A percentile compares a stretch with the other conserved stretches of the same genome.
These are phyloP conservation scores for Xenops minutus DNA, from an alignment of 2,797 vertebrate genomes.

Conservation along the genomic window DNA sequence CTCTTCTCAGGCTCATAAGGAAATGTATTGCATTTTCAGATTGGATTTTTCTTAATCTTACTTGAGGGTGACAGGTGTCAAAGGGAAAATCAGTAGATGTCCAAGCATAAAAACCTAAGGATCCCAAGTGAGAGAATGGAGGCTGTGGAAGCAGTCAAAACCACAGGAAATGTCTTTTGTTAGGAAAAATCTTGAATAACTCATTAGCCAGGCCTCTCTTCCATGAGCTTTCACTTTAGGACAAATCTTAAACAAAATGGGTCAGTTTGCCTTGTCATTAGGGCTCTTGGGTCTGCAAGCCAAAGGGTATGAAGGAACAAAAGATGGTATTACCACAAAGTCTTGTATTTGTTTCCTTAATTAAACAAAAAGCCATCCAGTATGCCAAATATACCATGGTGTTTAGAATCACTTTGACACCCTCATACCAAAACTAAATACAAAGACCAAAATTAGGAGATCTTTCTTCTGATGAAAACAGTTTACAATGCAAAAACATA, in stretches of 20 bases:
- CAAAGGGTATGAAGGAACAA: neutral
- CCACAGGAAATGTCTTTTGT: neutral
- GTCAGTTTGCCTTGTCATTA: neutral
- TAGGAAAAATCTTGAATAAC: neutral
- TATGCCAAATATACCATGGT: neutral
- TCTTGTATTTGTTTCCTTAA: neutral
- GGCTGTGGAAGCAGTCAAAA: neutral
- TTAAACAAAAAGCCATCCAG: slow-evolving; percentile 14
- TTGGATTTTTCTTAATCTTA: neutral
- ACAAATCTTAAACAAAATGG: neutral
- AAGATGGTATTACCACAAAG: neutral
- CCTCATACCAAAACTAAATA: neutral
- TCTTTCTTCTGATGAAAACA: neutral
- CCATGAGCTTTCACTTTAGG: neutral
- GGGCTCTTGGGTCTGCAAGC: neutral
- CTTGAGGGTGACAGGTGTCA: neutral
- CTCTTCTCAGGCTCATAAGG: neutral
- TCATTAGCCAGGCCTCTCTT: neutral
- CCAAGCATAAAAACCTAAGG: neutral
- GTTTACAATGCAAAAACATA: neutral
- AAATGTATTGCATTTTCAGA: neutral
- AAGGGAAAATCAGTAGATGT: neutral
- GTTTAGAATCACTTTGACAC: neutral
- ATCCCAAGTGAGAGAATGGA: neutral
- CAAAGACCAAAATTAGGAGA: neutral